Evolutionary conservation across 1,140 invertebrate genomes (phyloP).

Genomic region (Trissolcus basalis): DNA sequence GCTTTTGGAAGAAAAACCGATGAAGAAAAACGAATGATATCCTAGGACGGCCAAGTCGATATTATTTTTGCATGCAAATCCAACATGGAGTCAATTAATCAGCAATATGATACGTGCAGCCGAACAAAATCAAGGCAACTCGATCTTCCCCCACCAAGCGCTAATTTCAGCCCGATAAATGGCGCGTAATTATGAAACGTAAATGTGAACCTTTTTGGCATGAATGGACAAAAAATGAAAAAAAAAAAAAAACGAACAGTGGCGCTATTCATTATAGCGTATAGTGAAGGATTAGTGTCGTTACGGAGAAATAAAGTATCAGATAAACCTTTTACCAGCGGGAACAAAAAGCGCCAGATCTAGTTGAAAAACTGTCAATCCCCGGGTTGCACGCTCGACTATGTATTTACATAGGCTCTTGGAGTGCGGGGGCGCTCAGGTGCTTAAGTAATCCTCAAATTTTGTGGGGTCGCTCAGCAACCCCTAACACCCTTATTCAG

Average conservation of each 20-base stretch:
- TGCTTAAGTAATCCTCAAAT: conserved; percentile 51
- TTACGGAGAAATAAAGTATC: conserved; percentile 45
- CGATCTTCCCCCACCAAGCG: conserved; percentile 22
- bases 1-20: conserved; percentile 26
- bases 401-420: conserved; percentile 44
- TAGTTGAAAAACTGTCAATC: conserved; percentile 53
- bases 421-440: conserved; percentile 41
- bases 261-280: conserved; percentile 23
- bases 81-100: conserved; percentile 19
- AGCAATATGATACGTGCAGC: conserved; percentile 30
- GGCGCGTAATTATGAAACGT: conserved; percentile 26
- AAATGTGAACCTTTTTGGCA: not conserved
- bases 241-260: conserved; percentile 26
- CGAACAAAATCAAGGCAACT: conserved; percentile 14
- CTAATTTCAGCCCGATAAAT: conserved; percentile 29
- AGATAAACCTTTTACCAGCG: conserved; percentile 47
- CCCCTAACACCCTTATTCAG: conserved; percentile 42
- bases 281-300: conserved; percentile 36
- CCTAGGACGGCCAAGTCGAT: not conserved
- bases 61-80: conserved; percentile 6
- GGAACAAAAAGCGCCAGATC: conserved; percentile 42
- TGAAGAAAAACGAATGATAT: not conserved
- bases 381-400: conserved; percentile 23
- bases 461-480: conserved; percentile 38
- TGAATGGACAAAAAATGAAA: no score